Evolutionary conservation across 2,797 vertebrate species (phyloP).

Genomic region (Chelidonichthys spinosus): DNA sequence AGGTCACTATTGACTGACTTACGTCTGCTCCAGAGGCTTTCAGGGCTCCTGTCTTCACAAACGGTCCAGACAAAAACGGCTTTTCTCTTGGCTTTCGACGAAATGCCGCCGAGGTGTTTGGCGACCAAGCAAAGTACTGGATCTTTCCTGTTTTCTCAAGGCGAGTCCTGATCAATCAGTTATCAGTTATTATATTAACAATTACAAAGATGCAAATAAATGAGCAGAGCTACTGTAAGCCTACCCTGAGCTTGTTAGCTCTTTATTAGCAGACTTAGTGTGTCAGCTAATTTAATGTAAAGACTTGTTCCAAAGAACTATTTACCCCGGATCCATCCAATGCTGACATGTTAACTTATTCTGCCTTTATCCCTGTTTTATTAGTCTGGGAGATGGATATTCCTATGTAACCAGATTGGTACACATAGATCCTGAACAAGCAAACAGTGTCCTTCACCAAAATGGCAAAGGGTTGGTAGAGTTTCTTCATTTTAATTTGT

Average conservation of each 20-base stretch:
- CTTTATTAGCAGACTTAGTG: background rate
- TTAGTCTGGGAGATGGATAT: conserved; percentile 94
- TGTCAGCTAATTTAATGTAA: background rate
- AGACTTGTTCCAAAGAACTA: background rate
- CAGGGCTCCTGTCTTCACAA: conserved; percentile 91
- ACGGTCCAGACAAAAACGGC: conserved; percentile 93
- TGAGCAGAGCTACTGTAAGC: background rate
- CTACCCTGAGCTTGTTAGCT: background rate
- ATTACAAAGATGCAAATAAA: background rate
- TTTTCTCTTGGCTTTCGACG: conserved; percentile 93
- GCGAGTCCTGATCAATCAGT: conserved; percentile 72
- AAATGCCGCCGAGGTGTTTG: conserved; percentile 92
- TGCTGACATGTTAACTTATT: conserved; percentile 2
- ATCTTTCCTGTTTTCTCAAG: conserved; percentile 92
- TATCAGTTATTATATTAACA: background rate
- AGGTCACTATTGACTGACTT: background rate
- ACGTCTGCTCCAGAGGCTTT: conserved; percentile 88
- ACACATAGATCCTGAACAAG: conserved; percentile 90
- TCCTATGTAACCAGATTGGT: conserved; percentile 93
- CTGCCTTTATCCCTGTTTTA: conserved; percentile 3
- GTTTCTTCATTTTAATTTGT: background rate
- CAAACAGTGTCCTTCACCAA: conserved; percentile 85
- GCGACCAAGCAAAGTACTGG: conserved; percentile 92
- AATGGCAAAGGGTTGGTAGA: conserved; percentile 87
- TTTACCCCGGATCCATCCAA: background rate